Conservation (phyloP, 1,140 invertebrate species). For the Eupristina koningsbergeri region DNA sequence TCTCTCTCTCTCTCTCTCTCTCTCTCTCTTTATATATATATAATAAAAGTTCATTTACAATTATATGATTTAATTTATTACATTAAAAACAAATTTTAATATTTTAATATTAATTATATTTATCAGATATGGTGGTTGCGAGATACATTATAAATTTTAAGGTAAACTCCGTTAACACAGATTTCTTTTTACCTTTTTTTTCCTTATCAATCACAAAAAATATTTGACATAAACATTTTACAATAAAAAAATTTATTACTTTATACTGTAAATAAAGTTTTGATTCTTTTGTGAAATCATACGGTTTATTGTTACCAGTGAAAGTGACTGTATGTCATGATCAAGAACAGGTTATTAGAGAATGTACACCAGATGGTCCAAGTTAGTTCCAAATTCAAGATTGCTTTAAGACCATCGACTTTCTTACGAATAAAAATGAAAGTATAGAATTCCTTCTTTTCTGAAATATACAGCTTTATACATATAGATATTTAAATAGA, state of each 20-base stretch:
- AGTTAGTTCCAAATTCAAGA: conserved; percentile 27
- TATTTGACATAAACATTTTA: not conserved
- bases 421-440: conserved; percentile 30
- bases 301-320: conserved; percentile 43
- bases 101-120: no score
- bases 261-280: conserved; percentile 15
- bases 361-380: conserved; percentile 22
- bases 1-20: no score
- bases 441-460: not conserved
- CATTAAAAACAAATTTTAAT: no score
- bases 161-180: no score
- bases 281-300: conserved; percentile 45
- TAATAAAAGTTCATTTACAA: no score
- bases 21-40: no score
- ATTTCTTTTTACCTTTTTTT: no score
- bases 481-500: no score
- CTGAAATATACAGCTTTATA: not conserved
- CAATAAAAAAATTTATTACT: conserved; percentile 10
- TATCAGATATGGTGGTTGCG: no score
- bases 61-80: no score
- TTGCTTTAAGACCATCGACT: conserved; percentile 22
- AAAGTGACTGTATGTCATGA: conserved; percentile 41
- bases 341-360: conserved; percentile 43
- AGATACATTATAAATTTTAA: no score
- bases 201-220: not conserved